These are phyloP conservation scores for Chrysodeixis includens DNA, from an alignment of 2,888 invertebrate genomes.

Conservation along the genomic window DNA sequence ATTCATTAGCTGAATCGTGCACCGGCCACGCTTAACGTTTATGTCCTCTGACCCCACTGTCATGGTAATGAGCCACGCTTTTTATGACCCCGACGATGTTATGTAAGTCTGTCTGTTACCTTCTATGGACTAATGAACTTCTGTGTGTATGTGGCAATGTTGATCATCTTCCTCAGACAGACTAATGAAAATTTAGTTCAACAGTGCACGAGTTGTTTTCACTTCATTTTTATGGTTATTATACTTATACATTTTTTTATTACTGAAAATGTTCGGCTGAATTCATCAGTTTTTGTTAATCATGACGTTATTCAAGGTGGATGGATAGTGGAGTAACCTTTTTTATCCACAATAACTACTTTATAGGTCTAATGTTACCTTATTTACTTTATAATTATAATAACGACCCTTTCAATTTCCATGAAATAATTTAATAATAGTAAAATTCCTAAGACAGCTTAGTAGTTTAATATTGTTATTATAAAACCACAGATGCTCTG, in stretches of 20 bases:
- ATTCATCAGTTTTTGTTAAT: no score
- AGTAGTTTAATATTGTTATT: no score
- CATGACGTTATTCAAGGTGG: no score
- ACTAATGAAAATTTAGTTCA: not conserved
- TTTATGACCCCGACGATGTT: conserved; percentile 31
- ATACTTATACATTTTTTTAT: not conserved
- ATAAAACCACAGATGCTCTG: not conserved
- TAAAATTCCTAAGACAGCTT: no score
- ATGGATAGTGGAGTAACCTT: no score
- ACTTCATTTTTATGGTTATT: not conserved
- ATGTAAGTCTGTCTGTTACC: conserved; percentile 11
- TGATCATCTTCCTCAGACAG: not conserved
- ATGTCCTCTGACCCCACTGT: conserved; percentile 52
- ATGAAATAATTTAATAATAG: no score
- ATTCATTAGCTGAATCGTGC: conserved; percentile 62
- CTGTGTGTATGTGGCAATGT: not conserved
- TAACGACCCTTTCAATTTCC: no score
- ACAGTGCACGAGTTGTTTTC: not conserved
- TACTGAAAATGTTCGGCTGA: no score
- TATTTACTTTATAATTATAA: no score
- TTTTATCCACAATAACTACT: no score
- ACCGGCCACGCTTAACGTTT: conserved; percentile 50
- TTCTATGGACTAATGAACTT: not conserved
- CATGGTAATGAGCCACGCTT: conserved; percentile 36
- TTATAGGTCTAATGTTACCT: no score